Evolutionary conservation across 1,140 invertebrate genomes (phyloP).

Genomic region (Arion vulgaris): DNA sequence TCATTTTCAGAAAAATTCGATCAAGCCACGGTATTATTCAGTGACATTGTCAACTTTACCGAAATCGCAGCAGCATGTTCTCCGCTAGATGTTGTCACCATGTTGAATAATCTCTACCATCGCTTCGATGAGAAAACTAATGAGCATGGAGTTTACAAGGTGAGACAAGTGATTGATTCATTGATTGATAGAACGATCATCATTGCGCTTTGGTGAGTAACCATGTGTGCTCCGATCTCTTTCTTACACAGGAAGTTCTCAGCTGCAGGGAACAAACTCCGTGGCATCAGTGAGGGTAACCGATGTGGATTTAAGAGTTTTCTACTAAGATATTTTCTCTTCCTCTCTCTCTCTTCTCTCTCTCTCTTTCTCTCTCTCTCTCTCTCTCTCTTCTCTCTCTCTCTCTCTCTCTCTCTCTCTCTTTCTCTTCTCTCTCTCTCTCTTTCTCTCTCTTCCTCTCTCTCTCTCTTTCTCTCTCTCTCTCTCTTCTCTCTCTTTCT

Average conservation of each 20-base stretch:
- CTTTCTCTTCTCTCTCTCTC: conserved; percentile 3
- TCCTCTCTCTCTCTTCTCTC: too few relatives aligned
- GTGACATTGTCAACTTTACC: conserved; percentile 12
- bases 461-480: conserved; percentile 35
- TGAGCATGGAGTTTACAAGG: conserved; percentile 62
- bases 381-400: too few relatives aligned
- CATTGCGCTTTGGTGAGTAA: too few relatives aligned
- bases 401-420: too few relatives aligned
- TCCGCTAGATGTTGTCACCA: conserved; percentile 11
- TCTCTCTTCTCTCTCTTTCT: not conserved
- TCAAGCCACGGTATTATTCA: conserved; percentile 4
- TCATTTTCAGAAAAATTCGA: conserved; percentile 16
- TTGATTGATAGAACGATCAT: too few relatives aligned
- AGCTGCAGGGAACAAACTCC: too few relatives aligned
- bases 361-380: too few relatives aligned
- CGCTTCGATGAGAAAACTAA: conserved; percentile 39
- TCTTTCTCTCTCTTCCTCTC: conserved; percentile 25
- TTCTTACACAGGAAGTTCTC: too few relatives aligned
- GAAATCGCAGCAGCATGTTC: conserved; percentile 11
- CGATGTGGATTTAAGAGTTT: too few relatives aligned
- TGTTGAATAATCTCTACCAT: conserved; percentile 32
- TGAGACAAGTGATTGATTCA: conserved; percentile 23
- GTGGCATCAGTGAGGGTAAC: too few relatives aligned
- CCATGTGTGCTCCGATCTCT: too few relatives aligned
- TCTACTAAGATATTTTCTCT: too few relatives aligned